Evolutionary conservation across 1,140 invertebrate genomes (phyloP), one percentile per base, ranked within the genome.

Genomic region (Araneus ventricosus): DNA sequence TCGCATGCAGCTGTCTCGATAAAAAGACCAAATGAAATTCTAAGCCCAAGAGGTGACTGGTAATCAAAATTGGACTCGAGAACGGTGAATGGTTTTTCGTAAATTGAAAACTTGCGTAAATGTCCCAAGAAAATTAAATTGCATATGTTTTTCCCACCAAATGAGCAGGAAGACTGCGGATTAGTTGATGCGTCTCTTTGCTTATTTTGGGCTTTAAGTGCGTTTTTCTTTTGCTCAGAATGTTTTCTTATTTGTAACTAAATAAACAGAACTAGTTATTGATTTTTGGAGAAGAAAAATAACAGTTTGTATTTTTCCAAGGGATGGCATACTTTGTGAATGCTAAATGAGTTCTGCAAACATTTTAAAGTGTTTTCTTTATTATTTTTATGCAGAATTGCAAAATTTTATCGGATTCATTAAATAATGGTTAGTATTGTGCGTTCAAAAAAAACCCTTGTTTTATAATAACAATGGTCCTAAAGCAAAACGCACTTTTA

Each of bases 1-100:
- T 10, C 20, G 4, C 20, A 6, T 70, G 1, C 67, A 75, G 70
- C 30, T 34, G 30, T 22, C 30, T 22, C 20, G 14, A 82, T 82
- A 82, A 82, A 45, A n/a, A 52, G n/a, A 39, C 37, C 20, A 82
- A 82, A 82, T 82, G 39, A 82, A 82, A 82, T 45, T 82, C 4
- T n/a, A 45, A 82, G 27, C 39, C 39, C 22, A 22, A 5, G 80
- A 37, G 80, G 22, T 45, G 10, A 22, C 7, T 82, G 39, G 80
- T 41, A 45, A 82, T 82, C 80, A 82, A 82, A 82, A 41, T 52
- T 45, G n/a, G 27, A 45, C 75, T 37, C 20, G 24, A 52, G 45
- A 52, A 17, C 59, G 20, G 59, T 34, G 70, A 75, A 75, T 75
- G 17, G 34, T 27, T 75, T 67, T 34, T 20, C 17, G 30, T 34